phyloP scores from a whole-genome alignment of 23 tunicate species.

The Ciona savignyi region DNA sequence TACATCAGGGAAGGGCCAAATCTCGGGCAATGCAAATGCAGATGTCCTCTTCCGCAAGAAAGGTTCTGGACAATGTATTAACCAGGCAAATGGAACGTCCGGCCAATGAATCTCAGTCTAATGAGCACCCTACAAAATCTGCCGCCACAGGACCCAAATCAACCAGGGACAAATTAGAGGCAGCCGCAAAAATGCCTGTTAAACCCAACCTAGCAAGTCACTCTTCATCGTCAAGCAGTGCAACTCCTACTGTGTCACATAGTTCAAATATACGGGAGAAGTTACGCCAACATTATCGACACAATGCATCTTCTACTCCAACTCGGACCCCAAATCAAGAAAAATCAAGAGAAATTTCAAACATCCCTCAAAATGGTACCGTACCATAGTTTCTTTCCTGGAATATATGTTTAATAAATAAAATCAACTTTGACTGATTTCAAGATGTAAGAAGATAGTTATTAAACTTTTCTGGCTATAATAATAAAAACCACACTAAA shows the following conservation, averaged over 20 bases:
- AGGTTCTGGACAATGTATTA: slow-evolving; percentile 43
- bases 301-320: slow-evolving; percentile 9
- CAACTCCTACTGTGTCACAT: not conserved
- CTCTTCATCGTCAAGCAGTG: not conserved
- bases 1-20: slow-evolving; percentile 18
- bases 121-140: not conserved
- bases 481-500: no score
- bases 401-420: no score
- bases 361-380: no score
- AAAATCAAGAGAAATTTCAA: no score
- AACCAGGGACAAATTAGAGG: not conserved
- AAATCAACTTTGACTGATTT: no score
- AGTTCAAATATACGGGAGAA: slow-evolving; percentile 48
- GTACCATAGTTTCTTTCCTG: no score
- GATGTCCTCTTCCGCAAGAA: slow-evolving; percentile 53
- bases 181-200: not conserved
- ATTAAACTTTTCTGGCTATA: no score
- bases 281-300: slow-evolving; percentile 49
- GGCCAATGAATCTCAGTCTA: not conserved
- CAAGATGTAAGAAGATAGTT: no score
- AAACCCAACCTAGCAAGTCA: not conserved
- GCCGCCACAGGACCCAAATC: not conserved
- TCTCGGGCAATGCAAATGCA: slow-evolving; percentile 43
- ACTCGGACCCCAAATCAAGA: not conserved
- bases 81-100: slow-evolving; percentile 40